Evolutionary conservation across 2,797 vertebrate species (phyloP), one percentile per base, ranked within the genome.

Genomic region (Scleropages formosus): DNA sequence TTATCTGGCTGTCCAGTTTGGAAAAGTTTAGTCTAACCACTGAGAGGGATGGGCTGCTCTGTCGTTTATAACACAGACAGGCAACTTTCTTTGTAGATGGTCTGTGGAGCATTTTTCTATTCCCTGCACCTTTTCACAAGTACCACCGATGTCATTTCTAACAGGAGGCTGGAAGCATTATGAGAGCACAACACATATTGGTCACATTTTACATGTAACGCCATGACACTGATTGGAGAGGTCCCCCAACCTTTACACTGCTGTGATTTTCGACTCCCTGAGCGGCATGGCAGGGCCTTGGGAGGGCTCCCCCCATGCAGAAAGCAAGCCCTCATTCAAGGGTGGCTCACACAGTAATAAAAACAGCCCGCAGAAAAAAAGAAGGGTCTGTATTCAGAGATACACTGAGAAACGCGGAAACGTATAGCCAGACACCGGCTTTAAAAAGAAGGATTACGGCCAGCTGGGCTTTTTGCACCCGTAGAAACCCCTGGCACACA

Each of bases 401-500:
- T 27, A 24, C 61, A 56, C 51, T 58, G 56, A 51, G 66, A 27
- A 77, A 51, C n/a, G 63, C 31, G 64, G 61, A 39, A 24, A 60
- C 56, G 76, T 66, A 65, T 59, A 56, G 72, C 56, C 39, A 63
- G 63, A 66, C 71, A 24, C 51, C 27, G 44, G 31, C 61, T 47
- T 39, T 46, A 69, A 61, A 71, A n/a, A 16, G 20, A 20, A 56
- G 24, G 47, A 31, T 74, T 62, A 56, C 20, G 51, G 56, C 51
- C 71, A 74, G 76, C 58, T 67, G 63, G 22, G 72, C 56, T 65
- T 62, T 39, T 39, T 71, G 46, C 72, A 47, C 44, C 13, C 16
- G 56, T 61, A 24, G 72, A 59, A 77, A 77, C 60, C 56, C 13
- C 70, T 10, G 6, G 22, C 63, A 73, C 22, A 77, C 64, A 77